Conservation (phyloP, 2,888 invertebrate species). For the Hirtodrosophila trivittata region DNA sequence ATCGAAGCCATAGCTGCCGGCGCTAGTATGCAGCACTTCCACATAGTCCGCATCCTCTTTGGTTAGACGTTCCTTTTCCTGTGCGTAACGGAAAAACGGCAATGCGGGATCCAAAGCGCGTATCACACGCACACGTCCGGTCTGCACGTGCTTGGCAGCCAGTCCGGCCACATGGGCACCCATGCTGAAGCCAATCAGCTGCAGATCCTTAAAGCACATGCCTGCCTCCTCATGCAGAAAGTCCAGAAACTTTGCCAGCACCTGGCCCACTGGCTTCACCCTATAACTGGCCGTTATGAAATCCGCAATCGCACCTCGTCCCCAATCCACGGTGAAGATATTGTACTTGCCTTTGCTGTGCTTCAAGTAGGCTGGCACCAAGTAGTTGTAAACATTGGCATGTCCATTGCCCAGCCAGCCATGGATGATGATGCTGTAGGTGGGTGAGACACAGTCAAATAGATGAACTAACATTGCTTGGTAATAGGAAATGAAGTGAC, state of each 20-base stretch:
- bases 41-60: conserved; percentile 88
- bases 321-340: conserved; percentile 81
- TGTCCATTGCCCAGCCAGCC: conserved; percentile 81
- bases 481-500: not conserved
- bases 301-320: conserved; percentile 81
- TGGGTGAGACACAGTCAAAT: not conserved
- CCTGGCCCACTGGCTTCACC: conserved; percentile 85
- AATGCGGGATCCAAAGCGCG: conserved; percentile 88
- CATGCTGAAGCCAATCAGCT: conserved; percentile 85
- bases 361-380: conserved; percentile 77
- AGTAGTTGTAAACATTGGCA: conserved; percentile 70
- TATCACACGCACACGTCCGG: conserved; percentile 77
- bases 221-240: conserved; percentile 86
- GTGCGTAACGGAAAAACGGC: conserved; percentile 77
- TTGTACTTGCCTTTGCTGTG: conserved; percentile 68
- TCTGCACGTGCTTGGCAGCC: conserved; percentile 83
- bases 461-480: too few relatives aligned
- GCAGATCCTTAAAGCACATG: conserved; percentile 73
- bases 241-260: conserved; percentile 87
- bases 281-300: conserved; percentile 81
- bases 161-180: conserved; percentile 87
- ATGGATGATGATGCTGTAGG: conserved; percentile 77
- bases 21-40: conserved; percentile 89
- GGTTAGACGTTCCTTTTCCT: conserved; percentile 84
- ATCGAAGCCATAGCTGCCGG: conserved; percentile 83